A percentile compares a stretch with the other conserved stretches of the same genome.
phyloP scores from a whole-genome alignment of 2,797 vertebrate species.

The Poeciliopsis infans region DNA sequence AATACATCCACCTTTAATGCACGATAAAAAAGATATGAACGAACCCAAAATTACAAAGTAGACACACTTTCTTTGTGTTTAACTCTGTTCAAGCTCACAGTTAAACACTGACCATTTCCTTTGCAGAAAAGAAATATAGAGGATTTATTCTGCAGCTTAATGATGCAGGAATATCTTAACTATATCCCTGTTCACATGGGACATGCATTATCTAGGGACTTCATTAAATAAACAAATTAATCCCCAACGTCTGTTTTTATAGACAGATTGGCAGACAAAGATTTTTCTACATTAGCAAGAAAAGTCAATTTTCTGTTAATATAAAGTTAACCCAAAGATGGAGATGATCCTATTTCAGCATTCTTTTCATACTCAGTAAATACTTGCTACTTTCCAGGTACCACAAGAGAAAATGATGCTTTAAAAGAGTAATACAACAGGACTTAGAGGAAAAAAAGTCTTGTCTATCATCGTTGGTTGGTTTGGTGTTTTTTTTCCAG shows the following conservation, averaged over 20 bases:
- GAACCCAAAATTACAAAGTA: conserved; percentile 14
- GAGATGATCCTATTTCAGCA: not conserved
- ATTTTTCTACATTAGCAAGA: no score
- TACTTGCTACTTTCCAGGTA: not conserved
- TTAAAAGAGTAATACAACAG: no score
- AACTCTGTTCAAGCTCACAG: not conserved
- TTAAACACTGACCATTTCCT: conserved; percentile 2
- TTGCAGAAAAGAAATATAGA: not conserved
- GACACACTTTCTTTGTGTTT: not conserved
- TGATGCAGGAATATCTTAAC: not conserved
- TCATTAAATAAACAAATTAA: no score
- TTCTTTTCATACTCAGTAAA: not conserved
- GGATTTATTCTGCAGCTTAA: conserved; percentile 7
- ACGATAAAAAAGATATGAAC: conserved; percentile 23
- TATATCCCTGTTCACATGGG: not conserved
- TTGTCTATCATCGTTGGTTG: not conserved
- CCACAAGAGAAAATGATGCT: not conserved
- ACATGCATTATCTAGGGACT: no score
- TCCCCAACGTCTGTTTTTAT: no score
- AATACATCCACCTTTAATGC: conserved; percentile 20
- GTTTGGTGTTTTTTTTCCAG: not conserved
- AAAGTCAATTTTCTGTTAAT: not conserved
- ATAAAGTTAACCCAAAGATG: not conserved
- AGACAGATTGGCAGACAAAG: no score
- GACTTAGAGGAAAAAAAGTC: no score